Conservation (phyloP, 2,113 vertebrate genomes). For the Campylorhamphus procurvoides region DNA sequence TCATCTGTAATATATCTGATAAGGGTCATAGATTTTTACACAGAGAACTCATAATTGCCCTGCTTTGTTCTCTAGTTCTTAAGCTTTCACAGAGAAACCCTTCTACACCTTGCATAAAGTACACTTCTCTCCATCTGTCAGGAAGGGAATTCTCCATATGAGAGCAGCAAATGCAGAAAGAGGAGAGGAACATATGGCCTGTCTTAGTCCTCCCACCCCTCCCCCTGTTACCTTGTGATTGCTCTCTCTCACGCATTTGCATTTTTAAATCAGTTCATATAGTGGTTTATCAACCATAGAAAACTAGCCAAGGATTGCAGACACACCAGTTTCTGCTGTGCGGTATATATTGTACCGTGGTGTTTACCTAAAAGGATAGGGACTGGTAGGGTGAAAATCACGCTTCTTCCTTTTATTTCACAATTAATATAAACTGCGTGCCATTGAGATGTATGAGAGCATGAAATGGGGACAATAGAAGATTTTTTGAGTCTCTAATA, state of each 20-base stretch:
- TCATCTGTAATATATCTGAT: not conserved
- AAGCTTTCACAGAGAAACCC: constrained; percentile 5
- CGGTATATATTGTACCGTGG: not conserved
- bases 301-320: not conserved
- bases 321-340: not conserved
- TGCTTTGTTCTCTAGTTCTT: constrained; percentile 25
- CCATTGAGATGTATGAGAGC: not conserved
- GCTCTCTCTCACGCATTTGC: not conserved
- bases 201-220: not conserved
- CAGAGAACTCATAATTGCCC: not conserved
- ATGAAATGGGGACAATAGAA: not conserved
- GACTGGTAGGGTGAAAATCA: not conserved
- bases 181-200: not conserved
- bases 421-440: not conserved
- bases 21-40: constrained; percentile 15
- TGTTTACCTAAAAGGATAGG: not conserved
- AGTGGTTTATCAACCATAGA: not conserved
- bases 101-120: constrained; percentile 23
- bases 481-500: not conserved
- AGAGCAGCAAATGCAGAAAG: constrained; percentile 4
- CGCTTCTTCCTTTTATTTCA: not conserved
- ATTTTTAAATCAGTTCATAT: not conserved
- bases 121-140: constrained; percentile 34
- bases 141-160: constrained; percentile 17
- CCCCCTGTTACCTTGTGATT: not conserved